phyloP scores from a whole-genome alignment of 2,797 vertebrate species.

The Petrocephalus sullivani region DNA sequence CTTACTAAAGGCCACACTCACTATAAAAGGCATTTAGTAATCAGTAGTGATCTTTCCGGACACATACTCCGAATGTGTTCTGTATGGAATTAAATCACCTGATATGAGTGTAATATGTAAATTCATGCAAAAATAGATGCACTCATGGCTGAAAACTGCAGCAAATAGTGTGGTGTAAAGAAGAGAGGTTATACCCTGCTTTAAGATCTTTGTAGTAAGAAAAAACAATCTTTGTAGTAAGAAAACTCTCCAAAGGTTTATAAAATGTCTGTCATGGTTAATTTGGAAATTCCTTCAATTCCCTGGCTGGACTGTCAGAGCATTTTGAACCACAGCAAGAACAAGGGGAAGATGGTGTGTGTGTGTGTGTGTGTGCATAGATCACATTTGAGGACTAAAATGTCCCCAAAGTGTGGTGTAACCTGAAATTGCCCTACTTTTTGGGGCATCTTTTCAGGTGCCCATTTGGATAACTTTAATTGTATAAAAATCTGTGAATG shows the following conservation, averaged over 20 bases:
- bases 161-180: not conserved
- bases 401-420: too few relatives aligned
- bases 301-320: slow-evolving; percentile 9
- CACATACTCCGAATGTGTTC: not conserved
- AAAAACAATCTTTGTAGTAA: slow-evolving; percentile 6
- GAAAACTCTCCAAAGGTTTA: not conserved
- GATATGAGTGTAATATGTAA: not conserved
- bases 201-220: slow-evolving; percentile 16
- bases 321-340: slow-evolving; percentile 15
- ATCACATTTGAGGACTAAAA: too few relatives aligned
- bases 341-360: not conserved
- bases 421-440: too few relatives aligned
- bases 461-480: too few relatives aligned
- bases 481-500: too few relatives aligned
- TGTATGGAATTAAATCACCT: not conserved
- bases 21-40: not conserved
- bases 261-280: slow-evolving; percentile 16
- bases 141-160: not conserved
- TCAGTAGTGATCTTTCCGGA: not conserved
- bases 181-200: not conserved
- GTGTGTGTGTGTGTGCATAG: not conserved
- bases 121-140: not conserved
- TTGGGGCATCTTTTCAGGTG: too few relatives aligned
- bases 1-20: not conserved
- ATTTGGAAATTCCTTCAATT: slow-evolving; percentile 21